These are phyloP conservation scores for Etia nguti DNA, from an alignment of 2,113 vertebrate species.

Conservation along the genomic window DNA sequence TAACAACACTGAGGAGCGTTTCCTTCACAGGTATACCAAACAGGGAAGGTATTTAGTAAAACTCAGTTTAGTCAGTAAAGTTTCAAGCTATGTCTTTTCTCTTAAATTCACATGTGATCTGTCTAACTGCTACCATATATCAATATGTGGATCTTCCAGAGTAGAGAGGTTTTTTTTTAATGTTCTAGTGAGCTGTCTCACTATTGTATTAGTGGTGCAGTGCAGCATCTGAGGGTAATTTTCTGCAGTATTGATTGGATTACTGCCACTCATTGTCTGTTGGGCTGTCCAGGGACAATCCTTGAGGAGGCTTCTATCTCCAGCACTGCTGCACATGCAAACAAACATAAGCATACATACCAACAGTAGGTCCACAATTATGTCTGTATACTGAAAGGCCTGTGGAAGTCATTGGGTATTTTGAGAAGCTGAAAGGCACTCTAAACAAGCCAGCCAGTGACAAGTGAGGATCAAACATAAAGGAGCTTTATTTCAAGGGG, in stretches of 20 bases:
- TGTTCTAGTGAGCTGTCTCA: not conserved
- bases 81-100: not conserved
- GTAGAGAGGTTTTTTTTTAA: not conserved
- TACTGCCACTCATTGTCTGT: constrained; percentile 39
- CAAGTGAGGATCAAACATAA: not conserved
- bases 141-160: not conserved
- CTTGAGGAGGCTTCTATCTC: constrained; percentile 3
- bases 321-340: not conserved
- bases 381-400: constrained; percentile 4
- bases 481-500: not conserved
- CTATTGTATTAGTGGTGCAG: constrained; percentile 21
- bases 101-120: not conserved
- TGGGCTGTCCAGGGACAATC: constrained; percentile 31
- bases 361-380: not conserved
- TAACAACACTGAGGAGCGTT: not conserved
- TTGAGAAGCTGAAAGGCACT: not conserved
- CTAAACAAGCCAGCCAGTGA: not conserved
- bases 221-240: constrained; percentile 19
- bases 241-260: constrained; percentile 55
- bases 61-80: not conserved
- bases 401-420: not conserved
- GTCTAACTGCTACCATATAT: not conserved
- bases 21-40: not conserved
- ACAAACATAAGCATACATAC: not conserved
- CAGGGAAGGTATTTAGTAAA: not conserved